These are phyloP conservation scores for Eupeodes latifasciatus DNA, from an alignment of 2,888 invertebrate species.

Conservation along the genomic window DNA sequence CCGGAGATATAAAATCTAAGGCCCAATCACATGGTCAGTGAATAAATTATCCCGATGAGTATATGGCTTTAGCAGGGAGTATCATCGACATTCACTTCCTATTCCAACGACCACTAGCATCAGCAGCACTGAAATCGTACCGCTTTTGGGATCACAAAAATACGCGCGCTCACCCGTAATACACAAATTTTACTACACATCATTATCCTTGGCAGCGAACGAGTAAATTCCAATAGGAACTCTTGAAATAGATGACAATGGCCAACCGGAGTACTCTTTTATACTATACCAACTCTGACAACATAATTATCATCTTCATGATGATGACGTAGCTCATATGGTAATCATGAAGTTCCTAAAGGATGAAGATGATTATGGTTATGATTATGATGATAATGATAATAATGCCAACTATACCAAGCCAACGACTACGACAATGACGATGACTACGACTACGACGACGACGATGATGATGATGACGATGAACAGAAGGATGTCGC, in stretches of 20 bases:
- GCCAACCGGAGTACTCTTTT: conserved; percentile 6
- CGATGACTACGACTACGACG: not conserved
- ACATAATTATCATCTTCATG: conserved; percentile 37
- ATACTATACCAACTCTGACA: not conserved
- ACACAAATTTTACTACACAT: conserved; percentile 57
- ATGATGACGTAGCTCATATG: not conserved
- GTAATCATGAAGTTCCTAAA: conserved; percentile 40
- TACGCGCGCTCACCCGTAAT: conserved; percentile 52
- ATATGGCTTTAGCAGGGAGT: not conserved
- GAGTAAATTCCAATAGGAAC: conserved; percentile 60
- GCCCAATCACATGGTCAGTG: conserved; percentile 74
- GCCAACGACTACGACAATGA: too few relatives aligned
- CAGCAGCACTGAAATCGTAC: not conserved
- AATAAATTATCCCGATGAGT: conserved; percentile 57
- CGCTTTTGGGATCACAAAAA: conserved; percentile 34
- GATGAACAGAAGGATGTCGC: conserved; percentile 39
- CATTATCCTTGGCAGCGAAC: conserved; percentile 51
- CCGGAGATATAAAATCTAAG: conserved; percentile 43
- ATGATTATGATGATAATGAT: conserved; percentile 32
- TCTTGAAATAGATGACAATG: conserved; percentile 41
- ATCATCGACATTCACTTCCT: conserved; percentile 14
- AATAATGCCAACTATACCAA: conserved; percentile 14
- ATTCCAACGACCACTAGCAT: not conserved
- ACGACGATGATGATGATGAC: conserved; percentile 13
- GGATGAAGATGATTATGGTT: conserved; percentile 42